phyloP scores from a whole-genome alignment of 1,140 invertebrate species.

The Eriocheir sinensis region DNA sequence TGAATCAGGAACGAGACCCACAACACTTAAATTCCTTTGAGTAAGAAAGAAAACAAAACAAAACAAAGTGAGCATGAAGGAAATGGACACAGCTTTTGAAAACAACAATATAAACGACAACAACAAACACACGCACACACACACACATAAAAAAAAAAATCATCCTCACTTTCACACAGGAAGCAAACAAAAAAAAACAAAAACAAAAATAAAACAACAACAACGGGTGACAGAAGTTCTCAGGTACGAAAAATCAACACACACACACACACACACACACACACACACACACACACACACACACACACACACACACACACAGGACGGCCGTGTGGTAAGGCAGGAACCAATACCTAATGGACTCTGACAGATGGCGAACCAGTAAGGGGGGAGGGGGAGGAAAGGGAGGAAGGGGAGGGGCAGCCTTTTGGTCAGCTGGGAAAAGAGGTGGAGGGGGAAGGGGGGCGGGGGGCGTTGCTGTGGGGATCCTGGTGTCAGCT shows the following conservation, averaged over 20 bases:
- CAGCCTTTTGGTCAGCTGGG: no score
- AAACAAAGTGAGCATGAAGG: no score
- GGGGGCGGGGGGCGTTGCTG: no score
- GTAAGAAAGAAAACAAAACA: no score
- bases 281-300: background rate
- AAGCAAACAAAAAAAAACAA: background rate
- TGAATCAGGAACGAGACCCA: no score
- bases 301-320: background rate
- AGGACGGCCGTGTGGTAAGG: background rate
- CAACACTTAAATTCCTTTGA: no score
- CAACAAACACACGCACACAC: no score
- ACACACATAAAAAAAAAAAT: background rate
- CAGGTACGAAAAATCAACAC: background rate
- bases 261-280: background rate
- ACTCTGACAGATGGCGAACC: background rate
- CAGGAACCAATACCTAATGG: conserved; percentile 3
- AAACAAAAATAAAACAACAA: background rate
- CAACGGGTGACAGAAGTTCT: background rate
- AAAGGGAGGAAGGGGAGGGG: no score
- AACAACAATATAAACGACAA: no score
- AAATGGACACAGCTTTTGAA: no score
- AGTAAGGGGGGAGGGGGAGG: background rate
- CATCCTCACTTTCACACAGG: background rate
- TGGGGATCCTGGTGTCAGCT: no score
- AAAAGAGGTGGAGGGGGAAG: no score